Base-by-base conservation (phyloP, 2,888 invertebrate genomes). In the Pemphredon lugubris region DNA sequence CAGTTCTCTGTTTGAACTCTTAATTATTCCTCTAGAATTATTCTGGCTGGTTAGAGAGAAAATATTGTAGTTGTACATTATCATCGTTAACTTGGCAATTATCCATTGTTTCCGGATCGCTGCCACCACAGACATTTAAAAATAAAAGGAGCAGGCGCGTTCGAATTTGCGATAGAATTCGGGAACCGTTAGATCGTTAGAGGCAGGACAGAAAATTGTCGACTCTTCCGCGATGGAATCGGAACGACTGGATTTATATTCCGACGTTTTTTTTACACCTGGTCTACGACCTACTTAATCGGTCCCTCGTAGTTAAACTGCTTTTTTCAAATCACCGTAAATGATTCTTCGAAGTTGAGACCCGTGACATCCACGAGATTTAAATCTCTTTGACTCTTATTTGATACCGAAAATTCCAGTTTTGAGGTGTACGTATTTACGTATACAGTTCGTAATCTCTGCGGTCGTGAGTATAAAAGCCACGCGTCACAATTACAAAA, bases 221-320 rank as follows among this genome's bases (percentile, higher is more conserved):
- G 40, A 67, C 32, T 48, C 58, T 30, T 18, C 14, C 30, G 26
- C 14, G 32, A 40, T 21, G 6, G 9, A 23, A 37, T 51, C 13
- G 37, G 30, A 14, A 39, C 13, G 34, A 45, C 53, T 64, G 51
- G 47, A 57, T 58, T 44, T 47, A 47, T 40, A 18, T 42, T 42
- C n/a, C 20, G 54, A 48, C 2, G 32, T 30, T 45, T 68, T n/a
- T n/a, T 63, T 68, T 39, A 40, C 53, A 21, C 42, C 18, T 26
- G 67, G 54, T 55, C 61, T 61, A 55, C 50, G 65, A 65, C 61
- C 63, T 23, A 68, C 45, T 63, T 68, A 13, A 37, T 4, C 18
- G 39, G 40, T 57, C 50, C 9, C 37, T 34, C 9, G 47, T 55
- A 58, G 51, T 63, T 63, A 63, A 51, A 32, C 26, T 37, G 39